Base-by-base conservation (phyloP, 2,888 invertebrate species). In the Alsophila aescularia region DNA sequence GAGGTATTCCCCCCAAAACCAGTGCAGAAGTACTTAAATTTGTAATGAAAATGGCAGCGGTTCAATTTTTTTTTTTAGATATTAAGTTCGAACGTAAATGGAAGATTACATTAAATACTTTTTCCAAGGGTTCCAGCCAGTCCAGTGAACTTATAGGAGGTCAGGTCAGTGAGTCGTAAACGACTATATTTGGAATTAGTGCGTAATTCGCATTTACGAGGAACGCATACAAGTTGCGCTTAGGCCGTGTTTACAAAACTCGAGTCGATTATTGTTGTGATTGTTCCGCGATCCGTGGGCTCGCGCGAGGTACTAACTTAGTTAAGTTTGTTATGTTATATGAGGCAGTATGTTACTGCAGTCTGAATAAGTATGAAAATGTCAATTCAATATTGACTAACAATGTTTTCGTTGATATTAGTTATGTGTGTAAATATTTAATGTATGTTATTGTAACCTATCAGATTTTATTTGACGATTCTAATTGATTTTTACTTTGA, bases 191-290 rank as follows among this genome's bases (percentile, higher is more conserved):
- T n/a, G 7, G 24, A 24, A 24, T 24, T 24, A 24, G 24, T 37
- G 42, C 42, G 35, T 45, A 39, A n/a, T 44, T 44, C 34, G 37
- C 21, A 39, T 24, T 12, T 18, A 18, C 15, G 27, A n/a, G 18
- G 18, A 50, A 44, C 16, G 49, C 32, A 37, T 37, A 37, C 47
- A 48, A 42, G 41, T 7, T 53, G 54, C 44, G 49, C 29, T 39
- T 48, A 40, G 44, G 29, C 6, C 29, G 44, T 51, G 34, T 45
- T 13, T 32, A 29, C 21, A 52, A 31, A 41, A 45, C 15, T 53
- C 45, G 53, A 51, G 62, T 58, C 52, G 52, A 64, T 52, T 51
- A 65, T 52, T 56, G 61, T 65, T 63, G 65, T 66, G 63, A 66
- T 66, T 63, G 55, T 60, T 61, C 44, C 36, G 50, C 55, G 47